Evolutionary conservation across 2,113 vertebrate genomes (phyloP), one percentile per base, ranked within the genome.

Genomic region (Hemicordylus capensis): DNA sequence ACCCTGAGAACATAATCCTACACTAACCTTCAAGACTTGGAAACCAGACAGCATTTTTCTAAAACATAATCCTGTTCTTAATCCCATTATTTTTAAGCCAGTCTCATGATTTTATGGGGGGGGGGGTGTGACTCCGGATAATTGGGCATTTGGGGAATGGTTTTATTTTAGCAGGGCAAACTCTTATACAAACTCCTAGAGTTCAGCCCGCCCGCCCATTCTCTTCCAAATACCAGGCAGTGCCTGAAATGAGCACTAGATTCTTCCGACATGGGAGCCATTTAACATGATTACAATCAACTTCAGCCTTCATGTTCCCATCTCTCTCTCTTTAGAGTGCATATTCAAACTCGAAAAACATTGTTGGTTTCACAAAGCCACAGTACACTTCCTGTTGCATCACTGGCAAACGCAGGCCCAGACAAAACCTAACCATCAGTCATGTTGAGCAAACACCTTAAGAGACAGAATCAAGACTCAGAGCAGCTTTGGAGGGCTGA

Each of bases 41-140:
- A 78, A 85, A 78, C 56, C n/a, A 83, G 81, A 26, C 76, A 61
- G 28, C 42, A 2, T 26, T 83, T 80, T 84, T 34, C 54, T n/a
- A 42, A 69, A 67, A 81, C 69, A 39, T 3, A 39, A 8, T 28
- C 31, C 78, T 85, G 78, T 79, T 70, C 70, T 85, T 85, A 85
- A 85, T 85, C 84, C 61, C 39, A 69, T 73, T 73, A 73, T 78
- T 85, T 79, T 72, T 79, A 85, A 85, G 66, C 84, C 76, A 48
- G 76, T 78, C 76, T 79, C 84, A 72, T 79, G 84, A 48, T 79
- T 70, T 37, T 20, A 19, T 22, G 12, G 31, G 2, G 54, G 17
- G 63, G 72, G 3, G 70, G 6, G 44, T 56, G n/a, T 1, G 66
- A 78, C 20, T 6, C 39, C 5, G 28, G 28, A 64, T 46, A 77